A percentile compares a stretch with the other conserved stretches of the same genome.
Evolutionary conservation across 2,888 invertebrate species (phyloP).

Genomic region (Stenolophus ochropezus): DNA sequence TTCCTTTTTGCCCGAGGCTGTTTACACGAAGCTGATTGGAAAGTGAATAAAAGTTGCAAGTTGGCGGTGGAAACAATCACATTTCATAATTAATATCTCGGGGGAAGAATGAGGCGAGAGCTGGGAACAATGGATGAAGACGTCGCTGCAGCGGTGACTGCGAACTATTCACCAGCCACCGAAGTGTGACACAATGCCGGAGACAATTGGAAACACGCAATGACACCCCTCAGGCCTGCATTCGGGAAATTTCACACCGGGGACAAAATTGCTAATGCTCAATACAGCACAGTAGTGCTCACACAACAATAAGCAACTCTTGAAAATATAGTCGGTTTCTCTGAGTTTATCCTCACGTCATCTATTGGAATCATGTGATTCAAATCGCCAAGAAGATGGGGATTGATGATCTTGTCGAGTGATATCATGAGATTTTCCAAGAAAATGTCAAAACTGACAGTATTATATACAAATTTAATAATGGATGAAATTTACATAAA

Average conservation of each 20-base stretch:
- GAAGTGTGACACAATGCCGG: slow-evolving; percentile 57
- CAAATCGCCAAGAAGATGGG: no score
- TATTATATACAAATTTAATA: no score
- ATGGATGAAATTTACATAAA: no score
- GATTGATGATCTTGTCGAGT: no score
- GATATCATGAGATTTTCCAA: no score
- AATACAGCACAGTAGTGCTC: no score
- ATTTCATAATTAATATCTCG: slow-evolving; percentile 55
- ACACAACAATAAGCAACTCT: no score
- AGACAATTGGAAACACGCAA: slow-evolving; percentile 60
- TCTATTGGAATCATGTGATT: no score
- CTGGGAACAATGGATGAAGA: slow-evolving; percentile 46
- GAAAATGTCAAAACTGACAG: no score
- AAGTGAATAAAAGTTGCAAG: slow-evolving; percentile 54
- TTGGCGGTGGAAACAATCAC: slow-evolving; percentile 46
- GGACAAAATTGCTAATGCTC: not conserved
- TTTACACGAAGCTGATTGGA: slow-evolving; percentile 32
- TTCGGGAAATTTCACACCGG: not conserved
- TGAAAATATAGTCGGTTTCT: no score
- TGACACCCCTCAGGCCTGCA: slow-evolving; percentile 36
- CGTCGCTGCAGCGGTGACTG: slow-evolving; percentile 25
- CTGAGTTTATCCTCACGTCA: no score
- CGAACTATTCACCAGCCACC: slow-evolving; percentile 54
- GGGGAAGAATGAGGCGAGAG: slow-evolving; percentile 7
- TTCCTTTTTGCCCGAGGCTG: slow-evolving; percentile 2